Percentiles rank a stretch among this genome's conserved stretches.
phyloP scores from a whole-genome alignment of 2,797 vertebrate genomes.

The Toxotes lorentzi region DNA sequence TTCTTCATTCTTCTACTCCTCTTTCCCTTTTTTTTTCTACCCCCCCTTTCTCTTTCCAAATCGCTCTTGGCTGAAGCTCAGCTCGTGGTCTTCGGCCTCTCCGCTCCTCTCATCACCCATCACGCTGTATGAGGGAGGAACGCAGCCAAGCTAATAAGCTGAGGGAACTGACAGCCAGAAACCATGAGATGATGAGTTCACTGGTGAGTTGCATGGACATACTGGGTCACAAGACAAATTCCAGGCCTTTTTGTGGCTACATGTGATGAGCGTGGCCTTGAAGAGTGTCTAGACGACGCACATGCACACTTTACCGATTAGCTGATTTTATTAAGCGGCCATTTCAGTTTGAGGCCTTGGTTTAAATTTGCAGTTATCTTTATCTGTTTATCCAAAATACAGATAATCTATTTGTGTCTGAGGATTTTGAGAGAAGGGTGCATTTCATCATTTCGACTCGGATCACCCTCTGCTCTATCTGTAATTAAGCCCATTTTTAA shows the following conservation, averaged over 20 bases:
- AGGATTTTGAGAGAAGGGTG: constrained; percentile 12
- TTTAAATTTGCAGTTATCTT: constrained; percentile 1
- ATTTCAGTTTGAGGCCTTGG: neutral
- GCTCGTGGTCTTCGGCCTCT: constrained; percentile 58
- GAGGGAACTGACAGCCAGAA: constrained; percentile 63
- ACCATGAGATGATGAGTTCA: constrained; percentile 66
- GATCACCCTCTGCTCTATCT: constrained; percentile 11
- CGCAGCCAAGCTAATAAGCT: constrained; percentile 61
- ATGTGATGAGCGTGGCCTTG: constrained; percentile 46
- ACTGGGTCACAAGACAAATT: constrained; percentile 65
- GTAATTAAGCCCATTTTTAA: constrained; percentile 51
- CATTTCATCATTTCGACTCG: constrained; percentile 29
- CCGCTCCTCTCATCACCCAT: constrained; percentile 58
- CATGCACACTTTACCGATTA: neutral
- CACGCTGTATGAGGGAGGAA: constrained; percentile 51
- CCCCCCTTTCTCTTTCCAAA: constrained; percentile 23
- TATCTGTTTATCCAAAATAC: neutral
- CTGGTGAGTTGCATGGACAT: constrained; percentile 54
- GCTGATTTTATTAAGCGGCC: constrained; percentile 17
- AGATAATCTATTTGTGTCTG: constrained; percentile 18
- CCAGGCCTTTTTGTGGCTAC: constrained; percentile 54
- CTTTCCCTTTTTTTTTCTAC: neutral
- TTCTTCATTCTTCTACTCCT: neutral
- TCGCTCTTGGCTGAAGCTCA: constrained; percentile 60
- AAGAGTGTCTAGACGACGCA: constrained; percentile 13